Evolutionary conservation across 2,113 vertebrate species (phyloP).

Genomic region (Rhabdornis inornatus): DNA sequence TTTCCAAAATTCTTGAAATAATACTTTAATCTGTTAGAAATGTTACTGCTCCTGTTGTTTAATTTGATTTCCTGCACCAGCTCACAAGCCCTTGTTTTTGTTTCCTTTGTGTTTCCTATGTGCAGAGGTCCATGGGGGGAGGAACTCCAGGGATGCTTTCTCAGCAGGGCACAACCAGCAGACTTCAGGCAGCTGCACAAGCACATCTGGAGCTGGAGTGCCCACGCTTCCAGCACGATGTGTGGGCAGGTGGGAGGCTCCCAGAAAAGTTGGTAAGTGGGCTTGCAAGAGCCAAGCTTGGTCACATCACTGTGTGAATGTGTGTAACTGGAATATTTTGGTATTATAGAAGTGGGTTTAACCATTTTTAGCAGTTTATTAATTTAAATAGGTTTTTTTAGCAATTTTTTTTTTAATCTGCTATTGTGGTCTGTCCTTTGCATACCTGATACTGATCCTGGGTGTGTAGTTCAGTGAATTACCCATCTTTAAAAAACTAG

Average conservation of each 20-base stretch:
- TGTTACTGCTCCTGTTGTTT: background rate
- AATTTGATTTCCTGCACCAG: background rate
- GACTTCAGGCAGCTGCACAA: background rate
- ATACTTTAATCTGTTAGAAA: background rate
- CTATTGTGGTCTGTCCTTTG: background rate
- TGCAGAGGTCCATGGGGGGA: background rate
- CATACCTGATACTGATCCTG: background rate
- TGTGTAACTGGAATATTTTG: background rate
- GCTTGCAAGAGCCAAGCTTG: background rate
- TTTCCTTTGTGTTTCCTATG: background rate
- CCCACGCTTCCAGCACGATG: background rate
- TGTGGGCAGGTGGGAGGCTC: background rate
- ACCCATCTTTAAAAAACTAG: background rate
- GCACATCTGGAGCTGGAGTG: background rate
- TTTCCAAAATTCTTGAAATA: background rate
- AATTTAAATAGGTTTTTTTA: background rate
- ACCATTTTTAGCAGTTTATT: background rate
- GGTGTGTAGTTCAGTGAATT: background rate
- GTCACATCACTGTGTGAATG: rapidly evolving
- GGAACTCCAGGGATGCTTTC: too few species aligned
- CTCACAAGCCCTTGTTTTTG: background rate
- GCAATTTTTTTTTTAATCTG: background rate
- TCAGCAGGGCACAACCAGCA: background rate
- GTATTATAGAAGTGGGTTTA: background rate
- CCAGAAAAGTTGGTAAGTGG: background rate